These are phyloP conservation scores for Calosoma granatense DNA, from an alignment of 1,140 invertebrate genomes.

Conservation along the genomic window DNA sequence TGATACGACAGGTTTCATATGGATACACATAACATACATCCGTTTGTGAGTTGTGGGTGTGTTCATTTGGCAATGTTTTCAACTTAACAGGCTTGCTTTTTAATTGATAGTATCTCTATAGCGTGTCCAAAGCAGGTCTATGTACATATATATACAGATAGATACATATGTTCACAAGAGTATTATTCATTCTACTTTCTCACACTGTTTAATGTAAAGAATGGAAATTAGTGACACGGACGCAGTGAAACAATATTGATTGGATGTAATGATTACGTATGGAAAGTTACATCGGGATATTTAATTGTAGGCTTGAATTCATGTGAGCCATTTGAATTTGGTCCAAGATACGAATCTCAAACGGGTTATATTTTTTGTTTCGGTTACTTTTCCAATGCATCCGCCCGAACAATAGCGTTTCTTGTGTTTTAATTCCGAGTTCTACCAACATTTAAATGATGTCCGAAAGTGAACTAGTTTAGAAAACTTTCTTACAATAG, in stretches of 20 bases:
- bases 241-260: background rate
- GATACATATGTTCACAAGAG: background rate
- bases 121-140: no score
- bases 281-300: background rate
- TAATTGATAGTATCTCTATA: background rate
- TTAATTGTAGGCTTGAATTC: slow-evolving; percentile 3
- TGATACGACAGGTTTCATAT: background rate
- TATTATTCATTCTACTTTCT: background rate
- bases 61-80: background rate
- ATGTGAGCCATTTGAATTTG: background rate
- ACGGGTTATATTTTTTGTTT: background rate
- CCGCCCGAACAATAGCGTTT: no score
- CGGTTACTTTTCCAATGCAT: no score
- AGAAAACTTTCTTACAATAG: no score
- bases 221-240: slow-evolving; percentile 3
- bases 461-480: no score
- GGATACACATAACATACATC: background rate
- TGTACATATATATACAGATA: no score
- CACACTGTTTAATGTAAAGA: background rate
- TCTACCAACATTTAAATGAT: no score
- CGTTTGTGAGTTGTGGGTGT: background rate
- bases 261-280: slow-evolving; percentile 4
- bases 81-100: no score
- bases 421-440: no score
- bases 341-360: background rate